Evolutionary conservation across 1,140 invertebrate species (phyloP), one percentile per base, ranked within the genome.

Genomic region (Drosophila mauritiana): DNA sequence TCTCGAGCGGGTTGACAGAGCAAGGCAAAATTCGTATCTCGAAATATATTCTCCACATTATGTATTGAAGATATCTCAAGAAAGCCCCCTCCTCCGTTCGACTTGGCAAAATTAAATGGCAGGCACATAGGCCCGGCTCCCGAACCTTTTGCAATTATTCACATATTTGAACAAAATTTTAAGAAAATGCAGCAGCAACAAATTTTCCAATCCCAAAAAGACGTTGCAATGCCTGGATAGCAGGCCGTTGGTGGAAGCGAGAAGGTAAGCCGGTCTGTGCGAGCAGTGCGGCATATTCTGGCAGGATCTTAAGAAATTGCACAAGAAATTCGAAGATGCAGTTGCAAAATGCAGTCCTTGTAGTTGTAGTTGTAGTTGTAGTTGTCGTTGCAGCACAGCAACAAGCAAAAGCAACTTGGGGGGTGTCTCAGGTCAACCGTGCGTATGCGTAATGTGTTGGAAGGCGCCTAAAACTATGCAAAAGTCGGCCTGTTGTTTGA

Each of bases 121-220:
- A 57, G 70, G 58, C 68, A 86, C 78, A 81, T 83, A 75, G 67
- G 61, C 72, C 49, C 27, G 40, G 31, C 45, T 20, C 43, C 63
- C 51, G 54, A 69, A 80, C 65, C 78, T 79, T 69, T 68, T 63
- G 78, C 81, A 85, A 85, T 85, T 85, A 82, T 77, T 86, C 78
- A 88, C 65, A 88, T 88, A 88, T 88, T 89, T 88, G 76, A 64
- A 84, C 63, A 88, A 89, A 78, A 88, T 88, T 88, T 89, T 89
- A 88, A 88, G 84, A 88, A 88, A 88, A 88, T 88, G 83, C 85
- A 83, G 83, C 83, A 72, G 73, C 80, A 80, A 84, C 81, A 80
- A 85, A 84, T 84, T 84, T 84, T 76, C 64, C 56, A 65, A 65
- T 88, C 68, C 72, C 52, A 63, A 59, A 58, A 64, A 85, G 78